Evolutionary conservation across 2,113 vertebrate species (phyloP).

Genomic region (Odocoileus virginianus): DNA sequence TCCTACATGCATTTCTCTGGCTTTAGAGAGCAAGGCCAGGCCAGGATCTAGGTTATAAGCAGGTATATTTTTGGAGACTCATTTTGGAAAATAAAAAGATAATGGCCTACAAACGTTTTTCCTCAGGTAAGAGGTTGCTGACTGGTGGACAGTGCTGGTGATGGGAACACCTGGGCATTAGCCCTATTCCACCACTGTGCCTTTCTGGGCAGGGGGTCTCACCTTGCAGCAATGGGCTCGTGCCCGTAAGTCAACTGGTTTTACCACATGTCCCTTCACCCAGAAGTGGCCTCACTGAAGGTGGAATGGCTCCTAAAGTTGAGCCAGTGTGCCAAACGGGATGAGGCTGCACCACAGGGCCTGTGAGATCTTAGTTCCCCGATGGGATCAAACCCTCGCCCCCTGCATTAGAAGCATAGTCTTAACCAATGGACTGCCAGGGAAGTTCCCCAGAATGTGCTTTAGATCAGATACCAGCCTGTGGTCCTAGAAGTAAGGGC

Average conservation of each 20-base stretch:
- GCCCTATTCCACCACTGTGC: neutral
- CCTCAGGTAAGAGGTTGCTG: neutral
- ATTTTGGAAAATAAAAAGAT: neutral
- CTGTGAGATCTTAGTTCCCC: neutral
- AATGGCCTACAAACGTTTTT: neutral
- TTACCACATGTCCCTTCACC: neutral
- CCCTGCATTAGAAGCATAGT: neutral
- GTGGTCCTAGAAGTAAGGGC: neutral
- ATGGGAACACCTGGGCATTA: neutral
- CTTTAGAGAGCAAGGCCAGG: no score
- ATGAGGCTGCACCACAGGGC: neutral
- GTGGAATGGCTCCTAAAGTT: neutral
- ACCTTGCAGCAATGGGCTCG: accelerated
- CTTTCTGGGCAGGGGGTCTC: neutral
- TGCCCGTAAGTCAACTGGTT: neutral
- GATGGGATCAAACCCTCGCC: accelerated
- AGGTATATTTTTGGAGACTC: neutral
- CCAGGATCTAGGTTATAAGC: neutral
- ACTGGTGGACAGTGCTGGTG: neutral
- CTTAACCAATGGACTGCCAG: neutral
- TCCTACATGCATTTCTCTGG: neutral
- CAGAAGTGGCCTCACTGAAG: neutral
- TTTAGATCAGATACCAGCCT: neutral
- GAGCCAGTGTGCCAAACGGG: accelerated
- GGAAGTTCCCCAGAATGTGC: neutral